Evolutionary conservation across 2,113 vertebrate species (phyloP).

Genomic region (Ailurus styani): DNA sequence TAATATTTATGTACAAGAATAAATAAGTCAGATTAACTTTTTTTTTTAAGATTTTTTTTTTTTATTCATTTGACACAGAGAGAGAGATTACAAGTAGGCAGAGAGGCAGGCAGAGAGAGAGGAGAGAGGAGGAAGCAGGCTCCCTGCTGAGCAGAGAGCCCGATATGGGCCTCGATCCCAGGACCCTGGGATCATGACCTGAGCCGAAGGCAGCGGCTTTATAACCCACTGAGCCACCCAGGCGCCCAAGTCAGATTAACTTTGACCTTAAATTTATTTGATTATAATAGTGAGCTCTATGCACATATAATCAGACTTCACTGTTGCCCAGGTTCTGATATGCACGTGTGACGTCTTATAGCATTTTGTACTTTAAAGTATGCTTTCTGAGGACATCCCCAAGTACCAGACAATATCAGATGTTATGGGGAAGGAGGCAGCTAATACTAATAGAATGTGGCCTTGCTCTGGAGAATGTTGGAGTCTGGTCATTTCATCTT

Average conservation of each 20-base stretch:
- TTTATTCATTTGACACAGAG: too few species aligned
- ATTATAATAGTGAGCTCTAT: background rate
- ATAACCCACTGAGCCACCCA: too few species aligned
- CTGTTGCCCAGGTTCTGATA: background rate
- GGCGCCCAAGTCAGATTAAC: background rate
- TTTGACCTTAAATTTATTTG: slow-evolving; percentile 38
- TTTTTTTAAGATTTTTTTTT: too few species aligned
- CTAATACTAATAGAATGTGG: background rate
- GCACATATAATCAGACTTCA: background rate
- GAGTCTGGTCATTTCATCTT: background rate
- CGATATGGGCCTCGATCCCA: too few species aligned
- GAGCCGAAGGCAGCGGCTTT: too few species aligned
- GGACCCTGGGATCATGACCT: too few species aligned
- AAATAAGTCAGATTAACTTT: slow-evolving; percentile 1
- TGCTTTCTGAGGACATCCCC: background rate
- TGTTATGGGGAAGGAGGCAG: background rate
- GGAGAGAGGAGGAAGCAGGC: too few species aligned
- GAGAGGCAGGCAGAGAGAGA: too few species aligned
- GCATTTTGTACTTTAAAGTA: background rate
- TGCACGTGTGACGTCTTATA: background rate
- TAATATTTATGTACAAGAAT: slow-evolving; percentile 36
- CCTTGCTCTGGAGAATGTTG: background rate
- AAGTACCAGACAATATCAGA: background rate
- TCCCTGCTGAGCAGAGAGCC: too few species aligned
- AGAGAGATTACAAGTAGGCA: too few species aligned